A percentile compares a stretch with the other conserved stretches of the same genome.
Conservation (phyloP, 2,113 vertebrate genomes). For the Eonycteris spelaea region DNA sequence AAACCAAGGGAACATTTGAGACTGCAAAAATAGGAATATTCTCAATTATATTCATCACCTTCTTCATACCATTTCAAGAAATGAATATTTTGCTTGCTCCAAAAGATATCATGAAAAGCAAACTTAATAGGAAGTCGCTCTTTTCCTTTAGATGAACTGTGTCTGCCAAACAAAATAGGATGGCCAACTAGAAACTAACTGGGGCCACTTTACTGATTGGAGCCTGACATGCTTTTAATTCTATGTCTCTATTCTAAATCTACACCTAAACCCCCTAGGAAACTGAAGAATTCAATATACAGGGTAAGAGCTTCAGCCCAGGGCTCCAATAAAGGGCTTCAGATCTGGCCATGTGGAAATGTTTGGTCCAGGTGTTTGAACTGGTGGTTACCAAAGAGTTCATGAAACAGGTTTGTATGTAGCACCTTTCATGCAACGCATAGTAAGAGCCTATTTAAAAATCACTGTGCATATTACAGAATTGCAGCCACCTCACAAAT, state of each 20-base stretch:
- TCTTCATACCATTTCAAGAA: constrained; percentile 51
- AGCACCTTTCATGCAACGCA: constrained; percentile 69
- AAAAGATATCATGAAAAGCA: constrained; percentile 35
- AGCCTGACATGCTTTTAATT: constrained; percentile 23
- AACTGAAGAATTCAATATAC: constrained; percentile 45
- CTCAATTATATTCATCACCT: not conserved
- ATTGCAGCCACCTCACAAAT: constrained; percentile 49
- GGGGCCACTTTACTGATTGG: not conserved
- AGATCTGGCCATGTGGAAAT: constrained; percentile 44
- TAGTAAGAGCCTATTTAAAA: constrained; percentile 56
- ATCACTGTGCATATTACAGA: constrained; percentile 38
- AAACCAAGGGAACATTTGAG: not conserved
- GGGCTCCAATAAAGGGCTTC: constrained; percentile 20
- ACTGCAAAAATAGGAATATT: not conserved
- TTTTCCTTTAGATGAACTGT: constrained; percentile 2
- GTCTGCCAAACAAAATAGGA: constrained; percentile 17
- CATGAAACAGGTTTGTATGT: constrained; percentile 54
- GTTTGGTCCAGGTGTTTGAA: constrained; percentile 51
- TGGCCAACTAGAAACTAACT: constrained; percentile 31
- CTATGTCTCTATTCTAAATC: not conserved
- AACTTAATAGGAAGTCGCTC: constrained; percentile 11
- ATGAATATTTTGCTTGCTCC: constrained; percentile 26
- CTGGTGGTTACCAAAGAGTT: constrained; percentile 73
- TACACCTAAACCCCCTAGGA: not conserved
- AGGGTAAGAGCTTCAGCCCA: constrained; percentile 38